Evolutionary conservation across 1,140 invertebrate genomes (phyloP), one percentile per base, ranked within the genome.

Genomic region (Microplitis demolitor): DNA sequence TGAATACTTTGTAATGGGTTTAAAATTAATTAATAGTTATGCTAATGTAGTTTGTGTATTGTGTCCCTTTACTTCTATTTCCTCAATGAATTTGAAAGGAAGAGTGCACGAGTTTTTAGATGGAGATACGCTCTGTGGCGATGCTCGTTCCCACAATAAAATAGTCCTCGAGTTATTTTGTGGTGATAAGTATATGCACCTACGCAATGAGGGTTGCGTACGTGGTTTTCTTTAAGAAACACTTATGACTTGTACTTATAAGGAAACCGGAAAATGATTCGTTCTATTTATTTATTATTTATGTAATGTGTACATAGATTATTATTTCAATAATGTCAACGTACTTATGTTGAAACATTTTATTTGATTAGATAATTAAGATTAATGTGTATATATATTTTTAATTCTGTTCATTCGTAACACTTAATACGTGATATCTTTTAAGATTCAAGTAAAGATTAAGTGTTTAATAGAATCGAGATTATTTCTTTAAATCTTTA

Each of bases 91-190:
- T 24, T 31, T 61, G 33, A 24, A 64, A 35, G n/a, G 14, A 35
- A 63, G 9, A 63, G 35, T n/a, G 33, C 16, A 37, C n/a, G 35
- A 16, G 5, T 35, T 64, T 64, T 64, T 45, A 64, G 34, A 39
- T 45, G 34, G 37, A 35, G 11, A 14, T 35, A 39, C 62, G 37
- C 4, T 45, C 33, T 35, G 35, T 64, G 62, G 39, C 31, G 62
- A 35, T 14, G 62, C 16, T 35, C n/a, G 34, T 64, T 64, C 62
- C 62, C 62, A 64, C 62, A 64, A 45, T 64, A 24, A 61, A 61
- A 33, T 4, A 61, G 16, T 61, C 60, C 4, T 24, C 24, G 33
- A 33, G n/a, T 5, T 33, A 58, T 61, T 61, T 61, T 9, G 60
- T 33, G 33, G 24, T 61, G 24, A 33, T 61, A 61, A 61, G 33